phyloP scores from a whole-genome alignment of 2,888 invertebrate species.

The Drosophila monieri region DNA sequence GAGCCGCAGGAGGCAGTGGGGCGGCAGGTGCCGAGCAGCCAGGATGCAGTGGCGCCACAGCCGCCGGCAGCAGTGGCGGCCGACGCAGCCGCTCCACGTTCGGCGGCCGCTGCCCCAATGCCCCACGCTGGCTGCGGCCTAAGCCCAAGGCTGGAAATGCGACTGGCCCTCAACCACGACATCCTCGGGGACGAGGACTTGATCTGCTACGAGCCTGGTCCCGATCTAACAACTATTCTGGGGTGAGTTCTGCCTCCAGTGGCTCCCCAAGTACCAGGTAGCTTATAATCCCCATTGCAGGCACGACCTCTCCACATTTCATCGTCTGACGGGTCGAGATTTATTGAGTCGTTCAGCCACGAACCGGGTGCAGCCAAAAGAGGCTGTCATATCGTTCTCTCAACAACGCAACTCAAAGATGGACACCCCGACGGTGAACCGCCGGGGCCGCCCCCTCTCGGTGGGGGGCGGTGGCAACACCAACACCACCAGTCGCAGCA shows the following conservation, averaged over 20 bases:
- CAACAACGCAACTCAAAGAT: slow-evolving; percentile 85
- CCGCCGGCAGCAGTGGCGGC: slow-evolving; percentile 1
- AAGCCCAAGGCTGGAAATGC: slow-evolving; percentile 89
- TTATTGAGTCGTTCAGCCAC: slow-evolving; percentile 84
- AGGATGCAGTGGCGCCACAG: slow-evolving; percentile 11
- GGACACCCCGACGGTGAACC: slow-evolving; percentile 84
- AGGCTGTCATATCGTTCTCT: slow-evolving; percentile 84
- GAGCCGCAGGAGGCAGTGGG: neutral
- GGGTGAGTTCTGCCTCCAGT: slow-evolving; percentile 69
- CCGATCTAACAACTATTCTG: slow-evolving; percentile 84
- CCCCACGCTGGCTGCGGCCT: slow-evolving; percentile 83
- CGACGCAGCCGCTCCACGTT: slow-evolving; percentile 59
- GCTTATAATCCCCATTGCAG: slow-evolving; percentile 47
- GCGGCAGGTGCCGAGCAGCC: slow-evolving; percentile 28
- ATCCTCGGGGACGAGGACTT: slow-evolving; percentile 85
- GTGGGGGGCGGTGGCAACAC: slow-evolving; percentile 60
- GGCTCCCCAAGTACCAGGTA: neutral
- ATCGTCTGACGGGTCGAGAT: slow-evolving; percentile 84
- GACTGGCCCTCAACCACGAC: slow-evolving; percentile 86
- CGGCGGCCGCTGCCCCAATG: slow-evolving; percentile 65
- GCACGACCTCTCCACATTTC: slow-evolving; percentile 85
- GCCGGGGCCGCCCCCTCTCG: slow-evolving; percentile 81
- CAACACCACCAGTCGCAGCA: slow-evolving; percentile 16
- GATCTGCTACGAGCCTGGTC: slow-evolving; percentile 84
- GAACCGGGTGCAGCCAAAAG: slow-evolving; percentile 84